These are phyloP conservation scores for Eulemur macaco DNA, from an alignment of 2,113 vertebrate species.

Conservation along the genomic window DNA sequence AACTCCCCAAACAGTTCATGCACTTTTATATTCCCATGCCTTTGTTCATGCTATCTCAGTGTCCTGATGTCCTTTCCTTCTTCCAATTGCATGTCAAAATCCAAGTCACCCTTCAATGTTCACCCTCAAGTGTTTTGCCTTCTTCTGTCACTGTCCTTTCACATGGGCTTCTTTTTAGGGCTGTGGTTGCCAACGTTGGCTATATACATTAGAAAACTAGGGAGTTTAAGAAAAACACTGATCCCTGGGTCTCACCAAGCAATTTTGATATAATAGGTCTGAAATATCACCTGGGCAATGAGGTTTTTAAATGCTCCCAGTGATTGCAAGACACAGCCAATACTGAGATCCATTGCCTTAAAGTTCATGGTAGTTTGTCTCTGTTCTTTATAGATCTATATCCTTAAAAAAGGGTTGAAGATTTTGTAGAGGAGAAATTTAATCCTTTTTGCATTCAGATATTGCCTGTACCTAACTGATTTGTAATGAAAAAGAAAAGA, in stretches of 20 bases:
- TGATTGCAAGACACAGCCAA: not conserved
- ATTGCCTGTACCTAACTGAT: not conserved
- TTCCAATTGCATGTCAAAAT: not conserved
- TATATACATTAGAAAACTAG: not conserved
- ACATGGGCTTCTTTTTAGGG: not conserved
- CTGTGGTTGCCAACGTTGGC: not conserved
- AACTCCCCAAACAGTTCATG: not conserved
- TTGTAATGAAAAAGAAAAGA: slow-evolving; percentile 2
- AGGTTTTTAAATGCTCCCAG: not conserved
- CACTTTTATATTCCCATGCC: not conserved
- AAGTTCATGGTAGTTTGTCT: not conserved
- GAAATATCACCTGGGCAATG: not conserved
- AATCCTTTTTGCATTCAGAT: not conserved
- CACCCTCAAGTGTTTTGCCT: not conserved
- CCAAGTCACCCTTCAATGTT: not conserved
- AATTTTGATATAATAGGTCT: not conserved
- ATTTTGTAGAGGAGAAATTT: not conserved
- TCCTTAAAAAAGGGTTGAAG: not conserved
- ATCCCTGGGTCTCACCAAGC: not conserved
- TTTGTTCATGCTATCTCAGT: not conserved
- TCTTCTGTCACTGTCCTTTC: not conserved
- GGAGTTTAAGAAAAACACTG: not conserved
- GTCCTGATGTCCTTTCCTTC: not conserved
- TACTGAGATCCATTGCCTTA: not conserved
- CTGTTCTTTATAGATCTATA: not conserved